These are phyloP conservation scores for Genyomyrus donnyi DNA, from an alignment of 2,113 vertebrate genomes.

Conservation along the genomic window DNA sequence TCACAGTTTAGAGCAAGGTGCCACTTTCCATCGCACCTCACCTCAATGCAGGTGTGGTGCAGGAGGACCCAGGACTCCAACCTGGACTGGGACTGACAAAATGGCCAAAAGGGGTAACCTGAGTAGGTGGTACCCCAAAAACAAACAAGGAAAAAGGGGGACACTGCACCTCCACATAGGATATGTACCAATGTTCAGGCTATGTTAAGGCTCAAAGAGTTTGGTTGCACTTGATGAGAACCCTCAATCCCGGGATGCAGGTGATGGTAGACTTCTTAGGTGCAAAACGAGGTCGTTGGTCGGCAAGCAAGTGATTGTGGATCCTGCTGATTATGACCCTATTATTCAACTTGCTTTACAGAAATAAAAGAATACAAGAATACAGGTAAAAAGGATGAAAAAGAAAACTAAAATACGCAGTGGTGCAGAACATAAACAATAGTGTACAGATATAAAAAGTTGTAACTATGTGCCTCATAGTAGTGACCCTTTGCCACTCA, in stretches of 20 bases:
- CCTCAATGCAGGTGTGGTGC: not conserved
- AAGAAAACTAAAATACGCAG: not conserved
- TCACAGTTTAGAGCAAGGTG: not conserved
- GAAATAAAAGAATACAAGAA: not conserved
- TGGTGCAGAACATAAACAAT: not conserved
- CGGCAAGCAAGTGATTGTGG: not conserved
- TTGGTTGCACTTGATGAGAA: not conserved
- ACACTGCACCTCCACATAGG: not conserved
- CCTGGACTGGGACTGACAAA: not conserved
- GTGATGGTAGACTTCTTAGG: not conserved
- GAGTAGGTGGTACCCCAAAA: not conserved
- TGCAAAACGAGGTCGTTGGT: not conserved
- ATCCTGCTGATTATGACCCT: not conserved
- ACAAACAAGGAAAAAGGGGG: not conserved
- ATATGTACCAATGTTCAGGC: not conserved
- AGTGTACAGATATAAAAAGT: too few species aligned
- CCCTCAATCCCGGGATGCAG: too few species aligned
- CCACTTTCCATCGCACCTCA: not conserved
- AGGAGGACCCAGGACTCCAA: not conserved
- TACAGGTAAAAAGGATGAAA: not conserved
- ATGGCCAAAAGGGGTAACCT: not conserved
- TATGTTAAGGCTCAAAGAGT: not conserved
- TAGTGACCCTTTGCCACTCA: not conserved
- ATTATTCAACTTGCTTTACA: not conserved
- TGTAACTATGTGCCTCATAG: not conserved